A percentile compares a stretch with the other conserved stretches of the same genome.
Evolutionary conservation across 2,113 vertebrate species (phyloP).

Genomic region (Urocolius indicus): DNA sequence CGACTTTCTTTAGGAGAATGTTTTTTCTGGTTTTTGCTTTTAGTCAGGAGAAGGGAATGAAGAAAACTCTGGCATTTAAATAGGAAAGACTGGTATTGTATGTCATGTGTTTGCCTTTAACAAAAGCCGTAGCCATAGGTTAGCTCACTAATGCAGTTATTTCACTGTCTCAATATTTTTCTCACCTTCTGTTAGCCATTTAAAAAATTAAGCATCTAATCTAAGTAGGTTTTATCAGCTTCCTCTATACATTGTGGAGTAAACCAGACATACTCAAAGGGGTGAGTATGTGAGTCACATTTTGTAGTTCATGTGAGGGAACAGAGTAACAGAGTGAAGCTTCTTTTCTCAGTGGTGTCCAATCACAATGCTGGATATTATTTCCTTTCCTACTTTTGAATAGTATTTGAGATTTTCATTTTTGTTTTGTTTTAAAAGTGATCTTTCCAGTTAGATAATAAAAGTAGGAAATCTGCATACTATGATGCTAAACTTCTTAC

Average conservation of each 20-base stretch:
- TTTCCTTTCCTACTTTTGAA: not conserved
- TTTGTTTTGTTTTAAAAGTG: too few species aligned
- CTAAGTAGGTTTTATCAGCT: not conserved
- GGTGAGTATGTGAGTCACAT: not conserved
- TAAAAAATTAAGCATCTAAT: not conserved
- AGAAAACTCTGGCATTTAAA: not conserved
- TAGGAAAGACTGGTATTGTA: not conserved
- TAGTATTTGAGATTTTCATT: not conserved
- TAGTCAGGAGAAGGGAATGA: not conserved
- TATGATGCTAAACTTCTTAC: not conserved
- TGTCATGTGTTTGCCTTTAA: not conserved
- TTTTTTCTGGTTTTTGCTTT: not conserved
- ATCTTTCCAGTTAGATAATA: not conserved
- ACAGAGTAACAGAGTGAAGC: not conserved
- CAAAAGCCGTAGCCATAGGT: not conserved
- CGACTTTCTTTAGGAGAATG: not conserved
- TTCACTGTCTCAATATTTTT: not conserved
- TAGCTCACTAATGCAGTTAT: not conserved
- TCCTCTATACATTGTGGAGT: not conserved
- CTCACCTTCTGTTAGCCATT: not conserved
- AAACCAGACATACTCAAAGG: fast-evolving
- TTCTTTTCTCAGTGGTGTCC: not conserved
- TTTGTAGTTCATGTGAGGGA: not conserved
- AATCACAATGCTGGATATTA: not conserved
- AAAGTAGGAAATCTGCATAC: not conserved